A percentile compares a stretch with the other conserved stretches of the same genome.
phyloP scores from a whole-genome alignment of 23 tunicate species.

The Styela plicata region DNA sequence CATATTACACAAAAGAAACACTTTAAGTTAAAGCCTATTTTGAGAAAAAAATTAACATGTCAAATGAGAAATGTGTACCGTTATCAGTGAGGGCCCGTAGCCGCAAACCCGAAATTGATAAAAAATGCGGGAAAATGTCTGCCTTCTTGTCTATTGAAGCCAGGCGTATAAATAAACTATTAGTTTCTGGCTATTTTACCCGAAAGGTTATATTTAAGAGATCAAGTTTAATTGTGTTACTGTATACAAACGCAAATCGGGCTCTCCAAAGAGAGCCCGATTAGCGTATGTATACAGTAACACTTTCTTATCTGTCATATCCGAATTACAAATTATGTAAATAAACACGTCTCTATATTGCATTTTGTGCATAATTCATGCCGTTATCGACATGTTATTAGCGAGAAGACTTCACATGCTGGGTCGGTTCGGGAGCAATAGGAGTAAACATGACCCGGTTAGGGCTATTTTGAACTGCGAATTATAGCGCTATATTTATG shows the following conservation, averaged over 20 bases:
- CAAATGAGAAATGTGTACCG: not conserved
- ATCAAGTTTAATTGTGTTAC: not conserved
- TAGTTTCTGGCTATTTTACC: not conserved
- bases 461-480: not conserved
- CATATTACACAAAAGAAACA: too few relatives aligned
- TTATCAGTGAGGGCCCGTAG: not conserved
- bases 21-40: too few relatives aligned
- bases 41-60: not conserved
- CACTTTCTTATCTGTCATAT: not conserved
- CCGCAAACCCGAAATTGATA: not conserved
- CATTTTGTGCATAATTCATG: not conserved
- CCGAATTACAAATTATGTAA: not conserved
- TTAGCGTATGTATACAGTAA: not conserved
- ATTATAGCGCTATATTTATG: not conserved
- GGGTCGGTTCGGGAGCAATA: not conserved
- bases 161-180: not conserved
- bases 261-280: not conserved
- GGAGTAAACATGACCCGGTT: not conserved
- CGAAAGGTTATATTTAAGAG: not conserved
- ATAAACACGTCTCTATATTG: not conserved
- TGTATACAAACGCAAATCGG: not conserved
- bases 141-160: not conserved
- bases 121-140: not conserved
- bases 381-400: not conserved
- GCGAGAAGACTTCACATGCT: not conserved